phyloP scores from a whole-genome alignment of 2,888 invertebrate species.

The Oscheius sp. region DNA sequence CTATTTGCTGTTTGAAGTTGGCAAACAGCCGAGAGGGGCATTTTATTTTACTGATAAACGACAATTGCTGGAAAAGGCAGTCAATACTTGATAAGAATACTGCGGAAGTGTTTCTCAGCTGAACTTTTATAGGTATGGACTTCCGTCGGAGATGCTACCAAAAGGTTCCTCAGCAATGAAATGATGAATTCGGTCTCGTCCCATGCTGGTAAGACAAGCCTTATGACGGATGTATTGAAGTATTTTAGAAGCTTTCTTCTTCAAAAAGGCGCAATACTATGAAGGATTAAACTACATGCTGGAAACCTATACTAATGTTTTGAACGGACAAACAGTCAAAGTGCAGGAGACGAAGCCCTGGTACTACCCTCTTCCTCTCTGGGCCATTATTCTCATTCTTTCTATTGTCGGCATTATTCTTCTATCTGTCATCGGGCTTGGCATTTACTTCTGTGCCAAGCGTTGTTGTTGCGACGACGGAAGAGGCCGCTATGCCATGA shows the following conservation, averaged over 20 bases:
- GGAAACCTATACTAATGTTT: constrained; percentile 7
- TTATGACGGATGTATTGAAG: neutral
- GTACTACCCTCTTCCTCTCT: constrained; percentile 33
- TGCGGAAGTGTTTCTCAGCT: constrained; percentile 8
- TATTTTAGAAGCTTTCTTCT: constrained; percentile 13
- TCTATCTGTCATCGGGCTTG: constrained; percentile 7
- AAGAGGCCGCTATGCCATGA: constrained; percentile 32
- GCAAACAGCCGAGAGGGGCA: constrained; percentile 24
- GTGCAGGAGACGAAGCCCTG: constrained; percentile 24
- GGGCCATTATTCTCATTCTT: constrained; percentile 29
- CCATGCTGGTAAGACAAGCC: constrained; percentile 12
- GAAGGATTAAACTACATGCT: constrained; percentile 32
- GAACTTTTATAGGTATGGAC: constrained; percentile 18
- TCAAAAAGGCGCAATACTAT: constrained; percentile 10
- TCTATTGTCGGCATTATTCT: constrained; percentile 22
- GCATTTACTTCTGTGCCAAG: constrained; percentile 24
- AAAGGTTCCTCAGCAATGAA: constrained; percentile 16
- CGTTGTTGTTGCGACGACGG: constrained; percentile 29
- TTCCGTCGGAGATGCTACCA: constrained; percentile 23
- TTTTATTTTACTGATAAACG: constrained; percentile 23
- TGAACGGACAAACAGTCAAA: constrained; percentile 20
- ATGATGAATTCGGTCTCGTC: constrained; percentile 27
- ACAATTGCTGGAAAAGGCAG: constrained; percentile 5
- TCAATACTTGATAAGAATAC: constrained; percentile 12
- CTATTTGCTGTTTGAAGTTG: constrained; percentile 29